Conservation (phyloP, 2,113 vertebrate genomes). For the Entomyzon cyanotis region DNA sequence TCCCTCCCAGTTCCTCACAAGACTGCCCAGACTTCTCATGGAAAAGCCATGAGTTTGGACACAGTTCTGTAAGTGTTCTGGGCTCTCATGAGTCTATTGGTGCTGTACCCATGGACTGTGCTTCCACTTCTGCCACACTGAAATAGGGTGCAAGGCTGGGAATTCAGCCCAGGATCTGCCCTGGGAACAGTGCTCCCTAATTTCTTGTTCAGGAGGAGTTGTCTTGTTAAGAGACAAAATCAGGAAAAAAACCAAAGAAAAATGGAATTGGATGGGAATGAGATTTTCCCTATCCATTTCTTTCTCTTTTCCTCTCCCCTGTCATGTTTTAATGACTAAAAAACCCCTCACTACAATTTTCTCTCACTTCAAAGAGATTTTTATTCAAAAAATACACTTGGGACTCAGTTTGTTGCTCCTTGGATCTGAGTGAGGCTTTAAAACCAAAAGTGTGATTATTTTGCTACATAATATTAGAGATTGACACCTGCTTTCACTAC, state of each 20-base stretch:
- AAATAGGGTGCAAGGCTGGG: not conserved
- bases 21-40: not conserved
- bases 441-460: not conserved
- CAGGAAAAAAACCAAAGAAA: not conserved
- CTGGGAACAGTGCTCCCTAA: not conserved
- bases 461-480: not conserved
- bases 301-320: not conserved
- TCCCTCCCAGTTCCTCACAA: not conserved
- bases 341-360: not conserved
- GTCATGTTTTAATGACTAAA: not conserved
- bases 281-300: not conserved
- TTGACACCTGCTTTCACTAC: not conserved
- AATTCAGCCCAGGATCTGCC: not conserved
- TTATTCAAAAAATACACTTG: not conserved
- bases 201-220: not conserved
- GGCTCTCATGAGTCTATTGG: fast-evolving
- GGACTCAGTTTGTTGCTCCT: not conserved
- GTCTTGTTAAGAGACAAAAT: not conserved
- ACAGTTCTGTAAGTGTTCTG: fast-evolving
- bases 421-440: not conserved
- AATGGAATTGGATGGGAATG: not conserved
- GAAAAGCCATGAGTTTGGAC: not conserved
- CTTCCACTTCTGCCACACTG: not conserved
- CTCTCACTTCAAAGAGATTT: not conserved
- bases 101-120: fast-evolving